phyloP scores from a whole-genome alignment of 2,113 vertebrate genomes.

The Falcunculus frontatus region DNA sequence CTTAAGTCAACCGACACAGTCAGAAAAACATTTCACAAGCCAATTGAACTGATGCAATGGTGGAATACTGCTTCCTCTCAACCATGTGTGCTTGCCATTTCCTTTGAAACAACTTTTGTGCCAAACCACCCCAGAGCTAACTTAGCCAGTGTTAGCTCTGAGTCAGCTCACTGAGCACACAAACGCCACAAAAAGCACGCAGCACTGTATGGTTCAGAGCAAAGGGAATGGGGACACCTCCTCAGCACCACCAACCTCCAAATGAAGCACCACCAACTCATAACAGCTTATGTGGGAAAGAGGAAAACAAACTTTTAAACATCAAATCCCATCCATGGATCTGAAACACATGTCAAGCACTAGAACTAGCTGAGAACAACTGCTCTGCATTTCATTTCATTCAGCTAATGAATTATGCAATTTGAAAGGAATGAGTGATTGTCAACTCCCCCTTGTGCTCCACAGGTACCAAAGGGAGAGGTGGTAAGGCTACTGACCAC shows the following conservation, averaged over 20 bases:
- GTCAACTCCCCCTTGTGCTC: not conserved
- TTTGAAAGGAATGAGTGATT: conserved; percentile 4
- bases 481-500: not conserved
- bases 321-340: not conserved
- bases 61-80: not conserved
- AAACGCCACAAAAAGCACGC: not conserved
- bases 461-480: not conserved
- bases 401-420: conserved; percentile 3
- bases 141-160: not conserved
- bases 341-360: not conserved
- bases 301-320: not conserved
- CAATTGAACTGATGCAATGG: not conserved
- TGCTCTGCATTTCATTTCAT: not conserved
- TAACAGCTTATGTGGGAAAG: not conserved
- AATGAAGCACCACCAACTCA: not conserved
- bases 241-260: not conserved
- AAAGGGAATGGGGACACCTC: not conserved
- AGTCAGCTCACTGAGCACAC: not conserved
- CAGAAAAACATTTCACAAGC: not conserved
- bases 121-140: not conserved
- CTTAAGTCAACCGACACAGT: not conserved
- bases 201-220: not conserved
- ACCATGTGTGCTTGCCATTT: not conserved
- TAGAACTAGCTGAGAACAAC: not conserved
- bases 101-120: not conserved